Base-by-base conservation (phyloP, 2,797 vertebrate species). In the Centroberyx gerrardi region DNA sequence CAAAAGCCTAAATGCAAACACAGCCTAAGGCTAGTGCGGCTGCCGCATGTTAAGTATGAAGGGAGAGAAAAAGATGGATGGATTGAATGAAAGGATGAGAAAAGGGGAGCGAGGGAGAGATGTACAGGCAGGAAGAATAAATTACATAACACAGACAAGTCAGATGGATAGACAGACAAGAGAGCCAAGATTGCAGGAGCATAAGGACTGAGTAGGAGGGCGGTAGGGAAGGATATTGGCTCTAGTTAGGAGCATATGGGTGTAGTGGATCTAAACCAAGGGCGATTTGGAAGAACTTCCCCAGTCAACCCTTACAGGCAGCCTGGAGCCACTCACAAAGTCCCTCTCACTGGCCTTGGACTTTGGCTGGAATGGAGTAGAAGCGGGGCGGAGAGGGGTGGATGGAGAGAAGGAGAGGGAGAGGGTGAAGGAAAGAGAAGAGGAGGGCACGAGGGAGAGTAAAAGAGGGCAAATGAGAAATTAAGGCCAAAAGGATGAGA, bases 1-100 rank as follows among this genome's bases (percentile, higher is more conserved):
- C 54, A 64, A 75, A 81, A 66, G 62, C 73, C 22, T 56, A 56
- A 87, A 84, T 79, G 60, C 73, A 90, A 86, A 85, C 22, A 27
- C 71, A 75, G 59, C 81, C 81, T 40, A 12, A 52, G 69, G 75
- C 55, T 40, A 74, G 49, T 48, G 27, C 66, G 28, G 51, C 72
- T 69, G 3, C 61, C 75, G 54, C 70, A 77, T 78, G 13, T 67
- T 28, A 68, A 76, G 42, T 66, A 62, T 46, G 29, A 18, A 31
- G 14, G 36, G 31, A 66, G 29, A 62, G 58, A 68, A 42, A 40
- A 40, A 62, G 27, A 69, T n/a, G 53, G 54, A 52, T 53, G 49
- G 48, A 80, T 72, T 28, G 46, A 74, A 60, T 49, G 54, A 62
- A 68, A n/a, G 49, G 61, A 74, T 51, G 62, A 33, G 17, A 58